Conservation (phyloP, 2,888 invertebrate species). For the Drosophila acutilabella region DNA sequence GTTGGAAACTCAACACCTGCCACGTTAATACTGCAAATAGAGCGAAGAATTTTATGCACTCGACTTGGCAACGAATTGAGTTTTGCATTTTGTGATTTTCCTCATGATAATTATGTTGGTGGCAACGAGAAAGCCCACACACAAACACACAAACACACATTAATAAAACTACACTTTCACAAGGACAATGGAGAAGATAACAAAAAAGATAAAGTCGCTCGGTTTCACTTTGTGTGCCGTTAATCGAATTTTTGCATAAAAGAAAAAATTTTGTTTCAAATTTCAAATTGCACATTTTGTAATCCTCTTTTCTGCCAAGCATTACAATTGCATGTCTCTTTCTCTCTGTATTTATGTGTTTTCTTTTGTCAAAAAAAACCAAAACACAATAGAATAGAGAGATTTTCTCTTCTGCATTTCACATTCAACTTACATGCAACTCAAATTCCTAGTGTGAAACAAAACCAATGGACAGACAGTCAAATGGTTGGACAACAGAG, state of each 20-base stretch:
- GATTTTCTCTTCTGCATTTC: slow-evolving; percentile 3
- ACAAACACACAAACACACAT: slow-evolving; percentile 4
- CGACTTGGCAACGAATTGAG: slow-evolving; percentile 34
- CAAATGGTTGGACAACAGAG: no score
- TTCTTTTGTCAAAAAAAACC: slow-evolving; percentile 1
- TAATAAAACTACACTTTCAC: background rate
- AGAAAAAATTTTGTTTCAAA: slow-evolving; percentile 11
- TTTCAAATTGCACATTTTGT: slow-evolving; percentile 26
- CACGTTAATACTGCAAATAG: slow-evolving; percentile 53
- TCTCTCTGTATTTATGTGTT: slow-evolving; percentile 11
- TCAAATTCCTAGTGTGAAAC: slow-evolving; percentile 6
- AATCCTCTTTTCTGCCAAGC: slow-evolving; percentile 14
- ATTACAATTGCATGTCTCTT: slow-evolving; percentile 11
- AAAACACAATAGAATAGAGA: background rate
- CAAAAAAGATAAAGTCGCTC: slow-evolving; percentile 5
- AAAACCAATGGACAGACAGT: background rate
- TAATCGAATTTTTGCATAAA: slow-evolving; percentile 25
- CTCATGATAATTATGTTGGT: slow-evolving; percentile 23
- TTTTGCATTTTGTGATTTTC: slow-evolving; percentile 13
- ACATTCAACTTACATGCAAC: slow-evolving; percentile 5
- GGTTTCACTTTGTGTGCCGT: slow-evolving; percentile 16
- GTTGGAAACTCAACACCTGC: slow-evolving; percentile 52
- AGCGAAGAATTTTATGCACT: slow-evolving; percentile 55
- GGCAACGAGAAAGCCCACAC: slow-evolving; percentile 2
- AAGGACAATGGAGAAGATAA: slow-evolving; percentile 4